These are phyloP conservation scores for Dipodomys stephensi DNA, from an alignment of 2,113 vertebrate genomes.

Conservation along the genomic window DNA sequence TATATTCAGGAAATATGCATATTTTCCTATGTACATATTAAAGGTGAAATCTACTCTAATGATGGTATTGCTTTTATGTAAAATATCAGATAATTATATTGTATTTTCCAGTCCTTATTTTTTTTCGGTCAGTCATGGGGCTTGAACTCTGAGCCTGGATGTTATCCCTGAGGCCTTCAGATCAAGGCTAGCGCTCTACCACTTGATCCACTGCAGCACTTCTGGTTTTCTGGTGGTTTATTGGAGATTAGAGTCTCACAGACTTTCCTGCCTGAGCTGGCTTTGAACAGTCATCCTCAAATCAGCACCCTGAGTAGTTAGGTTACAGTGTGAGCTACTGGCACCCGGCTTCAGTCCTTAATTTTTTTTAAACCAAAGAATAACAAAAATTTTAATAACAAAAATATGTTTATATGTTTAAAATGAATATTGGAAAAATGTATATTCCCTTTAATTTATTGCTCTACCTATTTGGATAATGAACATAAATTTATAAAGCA, in stretches of 20 bases:
- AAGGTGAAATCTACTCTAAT: not conserved
- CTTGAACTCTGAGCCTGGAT: no score
- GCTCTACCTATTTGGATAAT: not conserved
- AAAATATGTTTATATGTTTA: constrained; percentile 1
- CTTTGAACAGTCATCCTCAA: no score
- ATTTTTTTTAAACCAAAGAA: constrained; percentile 3
- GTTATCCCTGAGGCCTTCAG: no score
- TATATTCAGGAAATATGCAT: no score
- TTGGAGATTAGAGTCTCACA: no score
- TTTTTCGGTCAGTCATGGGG: no score
- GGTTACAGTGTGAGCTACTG: no score
- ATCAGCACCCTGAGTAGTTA: no score
- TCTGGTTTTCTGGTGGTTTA: no score
- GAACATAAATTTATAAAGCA: constrained; percentile 9
- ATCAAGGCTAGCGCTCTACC: no score
- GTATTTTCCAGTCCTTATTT: not conserved
- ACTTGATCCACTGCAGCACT: no score
- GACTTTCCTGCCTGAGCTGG: no score
- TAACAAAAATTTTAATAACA: constrained; percentile 23
- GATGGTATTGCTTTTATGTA: not conserved
- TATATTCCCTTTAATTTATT: not conserved
- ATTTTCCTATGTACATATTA: not conserved
- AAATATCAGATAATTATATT: not conserved
- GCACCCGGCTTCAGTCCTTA: not conserved
- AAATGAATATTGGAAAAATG: constrained; percentile 10